These are phyloP conservation scores for Epinotia nisella DNA, from an alignment of 2,888 invertebrate species.

Conservation along the genomic window DNA sequence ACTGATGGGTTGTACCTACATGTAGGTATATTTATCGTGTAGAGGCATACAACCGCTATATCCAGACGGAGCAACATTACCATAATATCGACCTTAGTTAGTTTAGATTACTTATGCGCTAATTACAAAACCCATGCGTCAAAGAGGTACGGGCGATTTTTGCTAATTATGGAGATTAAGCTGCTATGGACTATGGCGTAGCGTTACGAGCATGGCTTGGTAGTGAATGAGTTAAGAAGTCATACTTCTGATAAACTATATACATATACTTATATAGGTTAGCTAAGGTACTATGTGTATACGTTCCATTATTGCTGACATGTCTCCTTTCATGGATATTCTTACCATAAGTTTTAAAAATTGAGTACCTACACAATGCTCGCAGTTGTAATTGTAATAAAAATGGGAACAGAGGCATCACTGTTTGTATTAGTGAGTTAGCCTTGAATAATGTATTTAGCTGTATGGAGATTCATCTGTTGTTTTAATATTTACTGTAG, in stretches of 20 bases:
- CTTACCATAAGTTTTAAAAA: background rate
- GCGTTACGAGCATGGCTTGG: too few species aligned
- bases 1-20: background rate
- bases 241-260: background rate
- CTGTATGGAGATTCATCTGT: slow-evolving; percentile 56
- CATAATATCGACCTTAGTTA: slow-evolving; percentile 29
- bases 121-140: too few species aligned
- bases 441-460: slow-evolving; percentile 28
- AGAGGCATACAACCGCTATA: background rate
- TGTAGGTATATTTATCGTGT: background rate
- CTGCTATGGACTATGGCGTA: too few species aligned
- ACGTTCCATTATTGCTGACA: too few species aligned
- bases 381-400: slow-evolving; percentile 4
- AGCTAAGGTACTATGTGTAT: too few species aligned
- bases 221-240: background rate
- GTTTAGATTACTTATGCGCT: background rate
- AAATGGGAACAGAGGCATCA: slow-evolving; percentile 20
- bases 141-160: too few species aligned
- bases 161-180: too few species aligned
- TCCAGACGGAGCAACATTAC: slow-evolving; percentile 22
- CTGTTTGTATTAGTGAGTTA: slow-evolving; percentile 25
- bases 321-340: too few species aligned
- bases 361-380: too few species aligned
- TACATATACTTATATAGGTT: background rate
- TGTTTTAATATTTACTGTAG: slow-evolving; percentile 60